Evolutionary conservation across 2,888 invertebrate genomes (phyloP).

Genomic region (Dynastes tityus): DNA sequence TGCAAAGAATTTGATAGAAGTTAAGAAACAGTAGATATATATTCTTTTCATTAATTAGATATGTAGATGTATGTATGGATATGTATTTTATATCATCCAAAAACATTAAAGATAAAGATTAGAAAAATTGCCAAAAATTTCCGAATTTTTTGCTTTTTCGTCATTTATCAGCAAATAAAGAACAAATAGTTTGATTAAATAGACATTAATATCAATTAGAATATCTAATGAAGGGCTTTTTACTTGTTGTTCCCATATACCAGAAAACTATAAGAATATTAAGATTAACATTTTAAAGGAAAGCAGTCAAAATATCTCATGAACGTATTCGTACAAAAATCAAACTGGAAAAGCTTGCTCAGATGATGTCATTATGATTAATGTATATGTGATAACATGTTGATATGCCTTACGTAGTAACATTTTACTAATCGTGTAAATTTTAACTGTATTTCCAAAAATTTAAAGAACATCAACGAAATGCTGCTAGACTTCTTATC

Average conservation of each 20-base stretch:
- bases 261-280: constrained; percentile 21
- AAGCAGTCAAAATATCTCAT: not conserved
- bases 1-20: not conserved
- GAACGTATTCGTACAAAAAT: not conserved
- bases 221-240: constrained; percentile 17
- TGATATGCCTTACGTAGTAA: not conserved
- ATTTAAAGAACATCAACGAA: constrained; percentile 6
- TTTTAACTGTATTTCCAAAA: constrained; percentile 1
- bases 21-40: not conserved
- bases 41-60: too few relatives aligned
- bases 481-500: not conserved
- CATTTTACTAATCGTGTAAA: constrained; percentile 1
- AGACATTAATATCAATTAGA: not conserved
- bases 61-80: too few relatives aligned
- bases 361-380: not conserved
- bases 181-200: not conserved
- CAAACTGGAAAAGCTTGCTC: constrained; percentile 8
- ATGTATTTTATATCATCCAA: too few relatives aligned
- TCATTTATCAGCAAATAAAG: too few relatives aligned
- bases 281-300: not conserved
- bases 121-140: too few relatives aligned
- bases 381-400: too few relatives aligned
- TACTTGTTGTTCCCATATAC: constrained; percentile 40
- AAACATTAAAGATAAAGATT: too few relatives aligned
- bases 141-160: too few relatives aligned